Evolutionary conservation across 2,113 vertebrate species (phyloP).

Genomic region (Bubo scandiacus): DNA sequence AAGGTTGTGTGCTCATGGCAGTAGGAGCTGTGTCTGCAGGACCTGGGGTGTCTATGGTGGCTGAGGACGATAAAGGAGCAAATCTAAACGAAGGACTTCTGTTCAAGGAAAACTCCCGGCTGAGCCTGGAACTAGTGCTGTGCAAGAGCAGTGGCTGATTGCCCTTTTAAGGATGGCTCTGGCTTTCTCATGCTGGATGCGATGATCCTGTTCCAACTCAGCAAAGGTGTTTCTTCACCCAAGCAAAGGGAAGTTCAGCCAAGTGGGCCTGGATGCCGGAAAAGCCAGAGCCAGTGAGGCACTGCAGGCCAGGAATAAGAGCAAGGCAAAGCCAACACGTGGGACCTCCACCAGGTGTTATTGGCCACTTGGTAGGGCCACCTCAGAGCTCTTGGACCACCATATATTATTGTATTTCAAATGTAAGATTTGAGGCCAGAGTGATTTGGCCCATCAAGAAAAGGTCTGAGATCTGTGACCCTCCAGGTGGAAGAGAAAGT

Average conservation of each 20-base stretch:
- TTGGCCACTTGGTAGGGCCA: neutral
- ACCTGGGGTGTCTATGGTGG: neutral
- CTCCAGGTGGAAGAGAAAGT: neutral
- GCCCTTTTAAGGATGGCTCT: accelerated
- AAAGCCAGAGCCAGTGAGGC: neutral
- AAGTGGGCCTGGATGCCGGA: neutral
- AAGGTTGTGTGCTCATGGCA: neutral
- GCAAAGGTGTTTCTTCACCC: neutral
- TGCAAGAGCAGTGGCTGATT: neutral
- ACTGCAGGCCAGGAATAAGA: neutral
- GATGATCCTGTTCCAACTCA: neutral
- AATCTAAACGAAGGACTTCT: neutral
- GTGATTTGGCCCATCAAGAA: neutral
- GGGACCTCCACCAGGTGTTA: neutral
- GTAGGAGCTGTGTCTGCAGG: neutral
- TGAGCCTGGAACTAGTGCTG: neutral
- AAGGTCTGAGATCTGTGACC: neutral
- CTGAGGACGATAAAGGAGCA: neutral
- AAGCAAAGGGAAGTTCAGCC: neutral
- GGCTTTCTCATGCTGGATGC: neutral
- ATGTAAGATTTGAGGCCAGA: neutral
- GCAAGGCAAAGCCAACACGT: neutral
- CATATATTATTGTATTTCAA: neutral
- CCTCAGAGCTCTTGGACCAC: neutral
- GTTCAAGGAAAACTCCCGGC: neutral